Evolutionary conservation across 2,888 invertebrate genomes (phyloP).

Genomic region (Entomobrya multifasciata): DNA sequence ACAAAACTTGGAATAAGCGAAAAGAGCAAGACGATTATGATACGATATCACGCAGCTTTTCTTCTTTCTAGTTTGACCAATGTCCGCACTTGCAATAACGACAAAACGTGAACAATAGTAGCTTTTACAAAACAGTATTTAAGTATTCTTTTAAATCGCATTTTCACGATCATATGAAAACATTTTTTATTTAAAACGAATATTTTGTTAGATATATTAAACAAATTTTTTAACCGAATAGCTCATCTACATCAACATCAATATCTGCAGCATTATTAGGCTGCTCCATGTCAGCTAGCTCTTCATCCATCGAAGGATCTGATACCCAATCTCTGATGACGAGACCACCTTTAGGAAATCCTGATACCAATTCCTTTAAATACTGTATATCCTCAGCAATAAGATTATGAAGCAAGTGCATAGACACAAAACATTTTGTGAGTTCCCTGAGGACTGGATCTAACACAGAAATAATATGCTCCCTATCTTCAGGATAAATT

Average conservation of each 20-base stretch:
- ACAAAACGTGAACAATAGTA: too few species aligned
- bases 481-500: slow-evolving; percentile 59
- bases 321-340: slow-evolving; percentile 55
- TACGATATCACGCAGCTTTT: too few species aligned
- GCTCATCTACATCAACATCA: slow-evolving; percentile 63
- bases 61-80: too few species aligned
- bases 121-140: too few species aligned
- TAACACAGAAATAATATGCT: slow-evolving; percentile 50
- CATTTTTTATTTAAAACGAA: not conserved
- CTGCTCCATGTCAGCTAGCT: slow-evolving; percentile 19
- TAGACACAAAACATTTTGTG: slow-evolving; percentile 47
- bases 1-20: too few species aligned
- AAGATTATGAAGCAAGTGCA: slow-evolving; percentile 42
- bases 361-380: slow-evolving; percentile 59
- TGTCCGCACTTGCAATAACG: too few species aligned
- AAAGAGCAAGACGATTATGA: too few species aligned
- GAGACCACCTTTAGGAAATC: slow-evolving; percentile 56
- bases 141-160: too few species aligned
- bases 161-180: too few species aligned
- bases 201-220: not conserved
- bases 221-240: slow-evolving; percentile 52
- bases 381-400: slow-evolving; percentile 62
- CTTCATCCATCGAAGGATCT: slow-evolving; percentile 42
- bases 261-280: not conserved
- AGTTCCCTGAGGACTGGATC: slow-evolving; percentile 60